phyloP scores from a whole-genome alignment of 2,797 vertebrate genomes.

The Thamnophis elegans region DNA sequence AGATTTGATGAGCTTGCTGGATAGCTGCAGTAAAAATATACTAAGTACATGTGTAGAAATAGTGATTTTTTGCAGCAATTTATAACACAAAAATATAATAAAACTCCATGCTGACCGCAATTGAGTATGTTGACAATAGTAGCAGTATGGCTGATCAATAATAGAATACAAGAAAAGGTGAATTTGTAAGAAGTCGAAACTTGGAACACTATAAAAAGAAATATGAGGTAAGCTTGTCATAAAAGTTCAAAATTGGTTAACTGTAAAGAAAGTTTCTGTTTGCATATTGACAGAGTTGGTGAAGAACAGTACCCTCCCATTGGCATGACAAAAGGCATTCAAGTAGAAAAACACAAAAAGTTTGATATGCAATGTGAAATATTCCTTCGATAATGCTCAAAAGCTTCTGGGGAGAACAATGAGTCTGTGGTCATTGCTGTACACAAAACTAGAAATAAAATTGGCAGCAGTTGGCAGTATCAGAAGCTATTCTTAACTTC shows the following conservation, averaged over 20 bases:
- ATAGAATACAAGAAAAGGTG: not conserved
- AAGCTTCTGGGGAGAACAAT: not conserved
- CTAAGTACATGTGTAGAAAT: not conserved
- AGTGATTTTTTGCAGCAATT: not conserved
- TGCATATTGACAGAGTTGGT: conserved; percentile 34
- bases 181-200: conserved; percentile 15
- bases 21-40: not conserved
- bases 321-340: conserved; percentile 22
- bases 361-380: conserved; percentile 5
- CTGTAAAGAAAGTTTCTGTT: conserved; percentile 36
- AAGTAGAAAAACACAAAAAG: conserved; percentile 22
- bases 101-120: not conserved
- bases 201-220: conserved; percentile 38
- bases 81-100: not conserved
- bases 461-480: not conserved
- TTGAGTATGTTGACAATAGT: not conserved
- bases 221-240: conserved; percentile 24
- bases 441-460: not conserved
- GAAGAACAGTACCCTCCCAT: conserved; percentile 28
- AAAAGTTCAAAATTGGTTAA: conserved; percentile 35
- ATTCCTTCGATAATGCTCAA: not conserved
- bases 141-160: not conserved
- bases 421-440: not conserved
- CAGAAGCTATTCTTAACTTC: not conserved
- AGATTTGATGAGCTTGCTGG: not conserved